Evolutionary conservation across 1,140 invertebrate species (phyloP), one percentile per base, ranked within the genome.

Genomic region (Bicyclus anynana): DNA sequence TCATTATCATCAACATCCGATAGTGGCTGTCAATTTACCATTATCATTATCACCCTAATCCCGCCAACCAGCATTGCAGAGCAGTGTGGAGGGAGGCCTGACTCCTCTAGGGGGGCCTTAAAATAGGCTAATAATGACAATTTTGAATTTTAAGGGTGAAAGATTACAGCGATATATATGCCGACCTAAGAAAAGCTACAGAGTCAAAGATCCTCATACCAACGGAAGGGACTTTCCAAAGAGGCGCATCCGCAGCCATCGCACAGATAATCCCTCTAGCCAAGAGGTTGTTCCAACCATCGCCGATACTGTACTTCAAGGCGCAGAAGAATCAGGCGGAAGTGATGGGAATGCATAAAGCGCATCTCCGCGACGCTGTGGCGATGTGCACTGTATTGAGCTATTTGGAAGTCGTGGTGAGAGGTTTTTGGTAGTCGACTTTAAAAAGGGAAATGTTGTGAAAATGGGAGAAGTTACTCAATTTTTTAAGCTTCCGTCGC

Each of bases 341-440:
- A 90, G 93, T 94, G 35, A 89, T 92, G 35, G 96, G 97, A 52
- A 99, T 99, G 96, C 92, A 91, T 65, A 92, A 90, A 47, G 95
- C 97, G 2, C 96, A 98, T 83, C 80, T 96, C 7, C 86, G 92
- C 51, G 96, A 97, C 76, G 96, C 94, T 12, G 96, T 96, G 0
- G 97, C 97, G 0, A 92, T 99, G 80, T 97, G 97, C 76, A 95
- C 98, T 72, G 95, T 96, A 62, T 91, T 99, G 44, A 91, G 93
- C 27, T 97, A 97, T 89, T 87, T 99, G 55, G 96, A 99, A 38
- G 65, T 59, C 40, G 66, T 69, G 69, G 69, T 72, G 50, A 59
- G 53, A 40, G 5, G 12, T 21, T 44, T 21, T 46, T 16, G 20
- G n/a, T 52, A 44, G 23, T 23, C 7, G n/a, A n/a, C n/a, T n/a